Evolutionary conservation across 2,113 vertebrate species (phyloP), one percentile per base, ranked within the genome.

Genomic region (Dicrurus megarhynchus): DNA sequence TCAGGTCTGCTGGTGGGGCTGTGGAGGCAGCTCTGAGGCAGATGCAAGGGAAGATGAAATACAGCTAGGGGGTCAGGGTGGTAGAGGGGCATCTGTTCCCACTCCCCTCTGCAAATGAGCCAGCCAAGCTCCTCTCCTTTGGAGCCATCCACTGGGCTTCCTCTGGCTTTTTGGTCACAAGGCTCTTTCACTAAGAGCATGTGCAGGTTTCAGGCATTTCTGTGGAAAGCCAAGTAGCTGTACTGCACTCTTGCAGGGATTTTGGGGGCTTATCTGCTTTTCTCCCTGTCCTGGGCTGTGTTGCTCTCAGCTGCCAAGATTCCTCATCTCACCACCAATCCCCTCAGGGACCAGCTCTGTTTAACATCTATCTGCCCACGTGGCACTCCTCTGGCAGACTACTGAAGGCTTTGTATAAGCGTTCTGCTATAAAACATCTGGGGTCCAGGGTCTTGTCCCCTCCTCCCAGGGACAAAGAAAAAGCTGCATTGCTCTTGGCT

Each of bases 31-130:
- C 32, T 70, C 84, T 61, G 44, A n/a, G 37, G 11, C 17, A 65
- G 28, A 26, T 16, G 10, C 26, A 77, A 42, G 41, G 46, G 28
- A 77, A 57, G 32, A 37, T 68, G 10, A 68, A 90, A 61, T 39
- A 37, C 12, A 32, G 4, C 17, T 2, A 2, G 23, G 27, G 27
- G 15, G 17, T 19, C 2, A 2, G 13, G n/a, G 32, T 0, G 0
- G 21, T n/a, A 5, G 23, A 53, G n/a, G 2, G 1, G 6, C 37
- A 37, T 78, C 61, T 71, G 1, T 46, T 79, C 17, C 33, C 2
- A 3, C 41, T 73, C 2, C 1, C 0, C 17, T 41, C 52, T 59
- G 35, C 0, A 0, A 63, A 18, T 52, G 14, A 50, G 44, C 33
- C 15, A 55, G 2, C 7, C 28, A 35, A 49, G n/a, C 37, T 87